These are phyloP conservation scores for Thinocorus orbignyianus DNA, from an alignment of 2,113 vertebrate genomes.

Conservation along the genomic window DNA sequence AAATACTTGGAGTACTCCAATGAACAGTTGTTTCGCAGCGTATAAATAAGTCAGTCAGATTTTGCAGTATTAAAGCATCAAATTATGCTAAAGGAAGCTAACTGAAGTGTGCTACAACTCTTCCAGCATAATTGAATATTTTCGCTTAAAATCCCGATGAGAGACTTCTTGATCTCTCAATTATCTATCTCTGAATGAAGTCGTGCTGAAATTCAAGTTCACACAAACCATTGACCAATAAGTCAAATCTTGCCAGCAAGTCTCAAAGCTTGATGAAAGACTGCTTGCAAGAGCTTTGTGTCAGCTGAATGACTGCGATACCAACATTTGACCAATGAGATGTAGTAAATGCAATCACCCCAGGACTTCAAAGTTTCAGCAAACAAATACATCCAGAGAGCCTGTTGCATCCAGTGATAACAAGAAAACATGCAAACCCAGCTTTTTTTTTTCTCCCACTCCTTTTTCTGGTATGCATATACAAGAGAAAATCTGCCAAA, in stretches of 20 bases:
- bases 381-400: neutral
- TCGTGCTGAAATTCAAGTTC: conserved; percentile 6
- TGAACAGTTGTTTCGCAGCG: neutral
- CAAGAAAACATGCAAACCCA: neutral
- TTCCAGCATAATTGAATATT: neutral
- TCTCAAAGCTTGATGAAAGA: conserved; percentile 40
- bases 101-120: neutral
- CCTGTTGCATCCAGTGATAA: neutral
- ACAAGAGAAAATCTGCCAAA: conserved; percentile 58
- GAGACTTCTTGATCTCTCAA: neutral
- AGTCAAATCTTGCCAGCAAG: neutral
- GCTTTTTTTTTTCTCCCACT: neutral
- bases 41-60: neutral
- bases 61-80: neutral
- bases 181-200: neutral
- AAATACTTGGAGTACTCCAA: neutral
- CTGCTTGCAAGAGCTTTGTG: neutral
- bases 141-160: neutral
- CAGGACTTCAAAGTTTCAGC: neutral
- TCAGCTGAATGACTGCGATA: neutral
- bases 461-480: conserved; percentile 51
- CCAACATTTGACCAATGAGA: neutral
- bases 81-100: neutral
- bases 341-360: neutral
- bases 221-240: neutral